Conservation (phyloP, 2,797 vertebrate genomes). For the Menidia menidia region DNA sequence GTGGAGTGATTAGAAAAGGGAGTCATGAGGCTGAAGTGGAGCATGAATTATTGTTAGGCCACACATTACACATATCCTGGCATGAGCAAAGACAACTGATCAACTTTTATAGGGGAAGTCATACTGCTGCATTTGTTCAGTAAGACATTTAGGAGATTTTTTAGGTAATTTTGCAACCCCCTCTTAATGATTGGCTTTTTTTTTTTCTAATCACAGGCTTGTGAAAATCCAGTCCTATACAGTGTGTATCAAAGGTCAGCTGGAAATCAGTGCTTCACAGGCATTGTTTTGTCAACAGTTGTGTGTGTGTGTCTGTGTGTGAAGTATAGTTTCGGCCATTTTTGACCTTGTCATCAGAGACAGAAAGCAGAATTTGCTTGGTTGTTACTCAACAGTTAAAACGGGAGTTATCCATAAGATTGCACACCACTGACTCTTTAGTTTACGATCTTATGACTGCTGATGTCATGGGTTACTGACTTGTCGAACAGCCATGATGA, state of each 20-base stretch:
- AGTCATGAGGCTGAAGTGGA: constrained; percentile 73
- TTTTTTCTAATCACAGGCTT: not conserved
- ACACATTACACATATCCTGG: constrained; percentile 2
- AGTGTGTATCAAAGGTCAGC: constrained; percentile 39
- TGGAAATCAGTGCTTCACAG: not conserved
- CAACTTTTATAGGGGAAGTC: constrained; percentile 8
- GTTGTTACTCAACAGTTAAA: not conserved
- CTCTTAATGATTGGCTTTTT: not conserved
- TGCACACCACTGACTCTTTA: not conserved
- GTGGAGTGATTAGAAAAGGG: constrained; percentile 63
- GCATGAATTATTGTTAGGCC: constrained; percentile 37
- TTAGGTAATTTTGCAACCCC: too few relatives aligned
- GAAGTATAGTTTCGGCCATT: not conserved
- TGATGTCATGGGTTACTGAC: constrained; percentile 38
- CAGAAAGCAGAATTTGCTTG: not conserved
- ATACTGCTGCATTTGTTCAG: not conserved
- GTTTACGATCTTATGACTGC: constrained; percentile 43
- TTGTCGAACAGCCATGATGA: constrained; percentile 13
- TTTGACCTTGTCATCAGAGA: not conserved
- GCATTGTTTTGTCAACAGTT: constrained; percentile 6
- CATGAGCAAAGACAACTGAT: not conserved
- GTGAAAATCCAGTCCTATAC: not conserved
- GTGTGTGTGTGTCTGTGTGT: not conserved
- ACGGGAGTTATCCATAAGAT: not conserved
- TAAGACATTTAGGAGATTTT: not conserved